A percentile compares a stretch with the other conserved stretches of the same genome.
Evolutionary conservation across 2,888 invertebrate species (phyloP).

Genomic region (Ctenicera cuprea): DNA sequence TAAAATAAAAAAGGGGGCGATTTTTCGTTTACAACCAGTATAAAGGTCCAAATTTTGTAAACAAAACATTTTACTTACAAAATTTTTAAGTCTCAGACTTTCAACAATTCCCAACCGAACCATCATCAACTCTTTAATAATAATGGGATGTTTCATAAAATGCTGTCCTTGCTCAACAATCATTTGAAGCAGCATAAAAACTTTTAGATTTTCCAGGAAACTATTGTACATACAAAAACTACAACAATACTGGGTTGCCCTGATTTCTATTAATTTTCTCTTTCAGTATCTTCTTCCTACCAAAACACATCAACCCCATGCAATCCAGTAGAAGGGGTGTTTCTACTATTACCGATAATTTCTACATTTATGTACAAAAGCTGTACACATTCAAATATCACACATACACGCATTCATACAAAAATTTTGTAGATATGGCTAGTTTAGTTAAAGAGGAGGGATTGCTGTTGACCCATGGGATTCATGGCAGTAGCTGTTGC

Average conservation of each 20-base stretch:
- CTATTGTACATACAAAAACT: constrained; percentile 38
- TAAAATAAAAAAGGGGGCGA: no score
- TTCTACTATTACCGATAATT: constrained; percentile 10
- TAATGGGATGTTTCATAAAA: not conserved
- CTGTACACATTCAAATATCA: constrained; percentile 43
- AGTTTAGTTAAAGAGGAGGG: constrained; percentile 68
- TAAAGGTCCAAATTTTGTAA: no score
- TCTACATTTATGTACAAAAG: constrained; percentile 40
- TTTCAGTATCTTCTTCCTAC: not conserved
- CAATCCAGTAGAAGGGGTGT: constrained; percentile 5
- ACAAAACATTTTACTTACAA: no score
- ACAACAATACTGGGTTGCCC: constrained; percentile 19
- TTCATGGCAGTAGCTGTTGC: constrained; percentile 60
- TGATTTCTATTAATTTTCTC: not conserved
- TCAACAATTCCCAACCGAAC: not conserved
- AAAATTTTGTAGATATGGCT: constrained; percentile 46
- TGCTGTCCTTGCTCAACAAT: not conserved
- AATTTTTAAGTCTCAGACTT: no score
- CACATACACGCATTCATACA: constrained; percentile 41
- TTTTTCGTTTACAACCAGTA: no score
- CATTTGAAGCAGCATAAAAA: constrained; percentile 34
- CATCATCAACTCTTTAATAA: not conserved
- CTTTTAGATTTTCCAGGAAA: constrained; percentile 22
- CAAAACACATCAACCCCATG: not conserved
- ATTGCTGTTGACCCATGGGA: constrained; percentile 67